Conservation (phyloP, 2,797 vertebrate species). For the Neomorphus geoffroyi region DNA sequence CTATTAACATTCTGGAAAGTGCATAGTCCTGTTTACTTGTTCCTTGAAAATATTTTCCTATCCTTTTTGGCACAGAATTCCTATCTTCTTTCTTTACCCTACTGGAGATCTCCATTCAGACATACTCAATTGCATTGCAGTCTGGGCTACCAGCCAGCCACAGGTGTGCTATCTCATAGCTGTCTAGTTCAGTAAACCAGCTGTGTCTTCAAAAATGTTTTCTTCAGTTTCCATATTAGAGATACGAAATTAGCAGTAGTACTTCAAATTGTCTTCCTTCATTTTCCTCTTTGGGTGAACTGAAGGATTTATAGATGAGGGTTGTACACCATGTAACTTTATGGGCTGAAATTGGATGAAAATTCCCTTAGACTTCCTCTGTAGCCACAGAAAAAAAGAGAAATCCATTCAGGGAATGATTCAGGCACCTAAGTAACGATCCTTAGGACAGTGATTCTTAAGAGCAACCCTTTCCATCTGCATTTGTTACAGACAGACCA, state of each 20-base stretch:
- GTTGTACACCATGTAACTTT: neutral
- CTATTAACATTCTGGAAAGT: neutral
- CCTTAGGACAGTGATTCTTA: neutral
- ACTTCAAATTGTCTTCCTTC: neutral
- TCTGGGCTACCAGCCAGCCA: constrained; percentile 21
- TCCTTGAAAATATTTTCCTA: neutral
- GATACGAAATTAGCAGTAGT: neutral
- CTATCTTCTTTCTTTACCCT: constrained; percentile 3
- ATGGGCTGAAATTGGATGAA: neutral
- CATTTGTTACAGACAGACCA: neutral
- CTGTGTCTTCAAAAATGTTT: neutral
- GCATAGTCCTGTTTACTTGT: neutral
- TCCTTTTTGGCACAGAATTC: neutral
- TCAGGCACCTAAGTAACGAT: neutral
- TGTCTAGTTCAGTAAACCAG: constrained; percentile 4
- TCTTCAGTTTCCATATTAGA: neutral
- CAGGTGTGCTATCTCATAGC: neutral
- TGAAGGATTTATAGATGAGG: neutral
- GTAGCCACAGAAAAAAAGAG: neutral
- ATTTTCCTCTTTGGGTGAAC: neutral
- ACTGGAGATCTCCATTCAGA: constrained; percentile 6
- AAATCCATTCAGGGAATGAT: neutral
- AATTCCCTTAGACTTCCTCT: neutral
- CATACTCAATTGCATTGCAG: neutral
- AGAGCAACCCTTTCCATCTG: neutral